Evolutionary conservation across 1,140 invertebrate genomes (phyloP), one percentile per base, ranked within the genome.

Genomic region (Drosophila mayri): DNA sequence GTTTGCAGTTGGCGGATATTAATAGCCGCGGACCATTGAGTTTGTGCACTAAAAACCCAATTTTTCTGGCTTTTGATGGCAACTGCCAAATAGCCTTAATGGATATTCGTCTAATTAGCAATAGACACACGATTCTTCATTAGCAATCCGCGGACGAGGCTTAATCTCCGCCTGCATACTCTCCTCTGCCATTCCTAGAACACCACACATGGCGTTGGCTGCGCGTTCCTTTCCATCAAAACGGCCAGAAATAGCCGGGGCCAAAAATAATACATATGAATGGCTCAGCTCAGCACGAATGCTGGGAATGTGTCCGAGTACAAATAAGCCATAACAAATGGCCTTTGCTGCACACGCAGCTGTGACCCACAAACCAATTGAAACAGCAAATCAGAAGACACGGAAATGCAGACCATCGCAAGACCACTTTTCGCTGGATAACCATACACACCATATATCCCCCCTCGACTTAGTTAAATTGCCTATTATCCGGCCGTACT

Each of bases 41-140:
- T 83, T 83, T 66, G 49, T 87, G 84, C 84, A 87, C 84, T 72
- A 87, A 75, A 87, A 87, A 87, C 84, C 84, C 62, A 87, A 84
- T 84, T 87, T 88, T 46, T 44, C 22, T 55, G 35, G 50, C 55
- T 73, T 61, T 70, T 65, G 49, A 59, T 59, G 66, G 68, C 72
- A 70, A 70, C 50, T 57, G 59, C 57, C 74, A 60, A 83, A 83
- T 64, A 77, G 59, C 62, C 71, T 71, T 81, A 88, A 87, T 87
- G 80, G 72, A 75, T 77, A 60, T 49, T 64, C 76, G 52, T 68
- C 86, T 87, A 87, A 87, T 87, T 87, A 87, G 61, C 58, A 61
- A 54, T 67, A 84, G 76, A 83, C 74, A 70, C 64, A 83, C 76
- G 66, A 63, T 77, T 66, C 63, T 61, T 73, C 72, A 83, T 79